These are phyloP conservation scores for Hesperophylax magnus DNA, from an alignment of 1,140 invertebrate species.

Conservation along the genomic window DNA sequence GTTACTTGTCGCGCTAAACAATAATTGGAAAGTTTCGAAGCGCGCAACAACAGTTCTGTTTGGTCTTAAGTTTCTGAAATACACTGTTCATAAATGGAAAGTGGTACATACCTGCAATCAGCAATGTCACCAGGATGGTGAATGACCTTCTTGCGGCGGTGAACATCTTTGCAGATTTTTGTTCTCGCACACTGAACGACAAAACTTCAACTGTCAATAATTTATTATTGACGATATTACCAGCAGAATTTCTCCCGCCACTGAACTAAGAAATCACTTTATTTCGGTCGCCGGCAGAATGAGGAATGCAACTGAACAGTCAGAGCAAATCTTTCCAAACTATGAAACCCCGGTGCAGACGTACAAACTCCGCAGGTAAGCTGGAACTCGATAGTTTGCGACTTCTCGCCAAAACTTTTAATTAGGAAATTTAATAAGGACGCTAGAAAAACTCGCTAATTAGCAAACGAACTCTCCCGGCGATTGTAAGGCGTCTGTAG, in stretches of 20 bases:
- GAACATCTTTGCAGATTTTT: neutral
- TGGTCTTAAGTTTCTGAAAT: too few relatives aligned
- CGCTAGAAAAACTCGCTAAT: constrained; percentile 29
- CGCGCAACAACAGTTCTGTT: too few relatives aligned
- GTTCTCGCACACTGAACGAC: neutral
- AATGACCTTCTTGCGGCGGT: neutral
- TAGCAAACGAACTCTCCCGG: neutral
- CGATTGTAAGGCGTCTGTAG: constrained; percentile 1
- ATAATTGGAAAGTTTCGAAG: too few relatives aligned
- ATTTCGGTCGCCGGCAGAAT: neutral
- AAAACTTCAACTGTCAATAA: neutral
- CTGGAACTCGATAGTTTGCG: neutral
- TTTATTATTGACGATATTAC: neutral
- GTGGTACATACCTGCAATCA: constrained; percentile 12
- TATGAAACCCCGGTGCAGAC: neutral
- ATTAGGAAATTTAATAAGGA: constrained; percentile 21
- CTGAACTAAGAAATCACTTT: neutral
- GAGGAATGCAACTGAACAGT: neutral
- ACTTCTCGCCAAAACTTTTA: constrained; percentile 6
- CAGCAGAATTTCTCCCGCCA: neutral
- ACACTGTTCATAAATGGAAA: too few relatives aligned
- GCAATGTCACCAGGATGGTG: neutral
- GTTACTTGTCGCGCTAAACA: too few relatives aligned
- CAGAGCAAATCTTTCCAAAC: neutral
- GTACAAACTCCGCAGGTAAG: neutral